Evolutionary conservation across 2,113 vertebrate species (phyloP).

Genomic region (Phalacrocorax aristotelis): DNA sequence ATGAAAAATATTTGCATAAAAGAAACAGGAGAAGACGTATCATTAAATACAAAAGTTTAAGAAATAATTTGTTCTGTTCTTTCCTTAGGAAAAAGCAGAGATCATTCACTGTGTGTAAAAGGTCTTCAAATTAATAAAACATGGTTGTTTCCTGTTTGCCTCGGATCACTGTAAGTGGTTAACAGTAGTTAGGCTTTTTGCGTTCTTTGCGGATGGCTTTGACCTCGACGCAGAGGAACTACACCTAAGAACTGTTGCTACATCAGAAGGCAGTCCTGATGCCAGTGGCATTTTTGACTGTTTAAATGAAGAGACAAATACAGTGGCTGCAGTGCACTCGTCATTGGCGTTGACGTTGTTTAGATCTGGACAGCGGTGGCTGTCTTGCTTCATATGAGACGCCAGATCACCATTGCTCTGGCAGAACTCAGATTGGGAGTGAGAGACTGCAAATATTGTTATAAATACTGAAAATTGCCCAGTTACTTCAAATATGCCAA

Average conservation of each 20-base stretch:
- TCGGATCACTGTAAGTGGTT: neutral
- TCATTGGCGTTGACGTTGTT: neutral
- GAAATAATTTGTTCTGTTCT: neutral
- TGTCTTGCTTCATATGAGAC: neutral
- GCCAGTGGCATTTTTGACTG: neutral
- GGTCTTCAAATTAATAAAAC: neutral
- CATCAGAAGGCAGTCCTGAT: neutral
- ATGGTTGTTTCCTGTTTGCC: neutral
- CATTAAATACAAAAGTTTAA: neutral
- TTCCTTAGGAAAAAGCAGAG: neutral
- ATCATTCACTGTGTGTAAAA: neutral
- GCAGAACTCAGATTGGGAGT: neutral
- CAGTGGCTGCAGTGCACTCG: neutral
- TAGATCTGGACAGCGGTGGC: neutral
- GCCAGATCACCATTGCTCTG: neutral
- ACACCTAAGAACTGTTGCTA: neutral
- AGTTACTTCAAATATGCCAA: neutral
- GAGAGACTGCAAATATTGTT: neutral
- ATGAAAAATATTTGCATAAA: neutral
- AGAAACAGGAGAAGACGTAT: neutral
- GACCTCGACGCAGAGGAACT: neutral
- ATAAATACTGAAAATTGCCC: neutral
- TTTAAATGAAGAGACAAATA: neutral
- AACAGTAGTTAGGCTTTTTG: neutral
- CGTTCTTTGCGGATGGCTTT: neutral